A percentile compares a stretch with the other conserved stretches of the same genome.
These are phyloP conservation scores for Apotomis betuletana DNA, from an alignment of 2,888 invertebrate species.

Conservation along the genomic window DNA sequence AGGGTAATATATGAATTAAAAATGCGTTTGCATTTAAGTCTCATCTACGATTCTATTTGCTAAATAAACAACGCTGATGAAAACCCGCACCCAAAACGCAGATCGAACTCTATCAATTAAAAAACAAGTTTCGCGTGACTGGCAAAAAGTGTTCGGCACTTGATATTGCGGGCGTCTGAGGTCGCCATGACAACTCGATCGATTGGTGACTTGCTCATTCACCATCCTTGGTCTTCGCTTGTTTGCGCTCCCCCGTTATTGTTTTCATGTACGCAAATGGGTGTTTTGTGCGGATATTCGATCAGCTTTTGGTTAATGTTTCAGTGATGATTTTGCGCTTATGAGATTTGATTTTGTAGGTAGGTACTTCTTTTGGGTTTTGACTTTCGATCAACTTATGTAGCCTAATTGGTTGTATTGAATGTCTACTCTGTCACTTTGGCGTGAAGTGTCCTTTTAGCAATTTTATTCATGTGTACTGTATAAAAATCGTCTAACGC, in stretches of 20 bases:
- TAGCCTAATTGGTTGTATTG: no score
- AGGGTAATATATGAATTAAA: no score
- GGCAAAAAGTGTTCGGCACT: constrained; percentile 37
- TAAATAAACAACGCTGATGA: not conserved
- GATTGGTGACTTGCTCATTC: constrained; percentile 42
- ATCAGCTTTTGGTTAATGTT: constrained; percentile 38
- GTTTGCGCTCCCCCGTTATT: constrained; percentile 29
- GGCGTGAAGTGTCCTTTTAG: no score
- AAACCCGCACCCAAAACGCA: not conserved
- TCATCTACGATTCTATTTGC: no score
- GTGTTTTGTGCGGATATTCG: constrained; percentile 27
- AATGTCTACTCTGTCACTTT: no score
- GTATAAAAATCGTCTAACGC: no score
- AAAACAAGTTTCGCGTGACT: constrained; percentile 34
- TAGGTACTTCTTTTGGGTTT: not conserved
- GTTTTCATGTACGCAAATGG: constrained; percentile 34
- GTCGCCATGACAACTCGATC: constrained; percentile 41
- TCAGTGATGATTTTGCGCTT: constrained; percentile 25
- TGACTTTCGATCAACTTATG: no score
- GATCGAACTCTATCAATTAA: constrained; percentile 27
- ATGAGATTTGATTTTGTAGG: not conserved
- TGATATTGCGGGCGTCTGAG: constrained; percentile 39
- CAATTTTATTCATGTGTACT: no score
- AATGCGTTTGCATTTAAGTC: not conserved
- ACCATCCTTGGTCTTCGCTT: constrained; percentile 31